Base-by-base conservation (phyloP, 2,888 invertebrate species). In the Netelia fuscicornis region DNA sequence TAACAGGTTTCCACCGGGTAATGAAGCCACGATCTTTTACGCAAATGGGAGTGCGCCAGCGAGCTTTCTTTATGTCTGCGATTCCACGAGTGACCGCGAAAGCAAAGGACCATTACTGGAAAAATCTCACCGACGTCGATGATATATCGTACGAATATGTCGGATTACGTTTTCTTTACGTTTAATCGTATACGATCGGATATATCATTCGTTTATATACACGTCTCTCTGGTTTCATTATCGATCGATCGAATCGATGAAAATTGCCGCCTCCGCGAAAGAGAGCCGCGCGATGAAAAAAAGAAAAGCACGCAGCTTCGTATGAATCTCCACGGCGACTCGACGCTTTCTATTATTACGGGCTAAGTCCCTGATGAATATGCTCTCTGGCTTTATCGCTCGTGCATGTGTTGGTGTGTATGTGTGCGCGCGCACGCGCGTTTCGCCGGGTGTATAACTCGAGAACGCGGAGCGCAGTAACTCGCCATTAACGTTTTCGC, bases 1-100 rank as follows among this genome's bases (percentile, higher is more conserved):
- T 92, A 92, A 92, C 92, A 90, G 92, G 93, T 93, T 92, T 91
- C 90, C 75, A 67, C 80, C 90, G 88, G 90, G 89, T 91, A 91
- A 91, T 90, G 91, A 91, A 91, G 91, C 91, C 90, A 89, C 91
- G 90, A 88, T 90, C 90, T 62, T 56, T 79, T 82, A 20, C 72
- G 13, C 52, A 54, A 80, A 71, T 48, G 23, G 65, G 54, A 58
- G 10, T 54, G 17, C 23, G 20, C 58, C 8, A 25, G 74, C 56
- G 76, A 76, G 77, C 72, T 68, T 78, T 72, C 79, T 82, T 85
- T 72, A 65, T 81, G 71, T 56, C 82, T n/a, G 48, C 74, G 17
- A 74, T 82, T 78, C 54, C 64, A 48, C 20, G 44, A 79, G 81
- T 58, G 64, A 72, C 74, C 81, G 17, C 20, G 23, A 71, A 58